A percentile compares a stretch with the other conserved stretches of the same genome.
Conservation (phyloP, 2,113 vertebrate species). For the Cynopterus brachyotis region DNA sequence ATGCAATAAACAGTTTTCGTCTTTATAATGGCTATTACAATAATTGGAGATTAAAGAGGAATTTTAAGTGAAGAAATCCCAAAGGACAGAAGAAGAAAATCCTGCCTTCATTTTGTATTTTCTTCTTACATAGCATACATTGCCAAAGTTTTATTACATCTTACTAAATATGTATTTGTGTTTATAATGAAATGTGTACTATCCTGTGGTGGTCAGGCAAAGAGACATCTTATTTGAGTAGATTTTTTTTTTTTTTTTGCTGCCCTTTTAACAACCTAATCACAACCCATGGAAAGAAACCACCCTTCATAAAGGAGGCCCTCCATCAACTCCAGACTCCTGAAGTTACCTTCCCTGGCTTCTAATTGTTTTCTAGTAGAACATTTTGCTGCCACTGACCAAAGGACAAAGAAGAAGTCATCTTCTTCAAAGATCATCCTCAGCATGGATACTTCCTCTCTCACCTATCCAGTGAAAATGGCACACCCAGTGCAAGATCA, state of each 20-base stretch:
- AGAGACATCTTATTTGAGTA: background rate
- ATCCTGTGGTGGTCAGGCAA: background rate
- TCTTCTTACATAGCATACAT: background rate
- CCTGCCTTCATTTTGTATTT: background rate
- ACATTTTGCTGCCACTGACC: background rate
- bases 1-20: background rate
- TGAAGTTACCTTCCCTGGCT: background rate
- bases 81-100: background rate
- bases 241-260: background rate
- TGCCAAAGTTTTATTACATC: background rate
- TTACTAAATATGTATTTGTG: background rate
- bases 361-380: background rate
- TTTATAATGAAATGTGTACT: background rate
- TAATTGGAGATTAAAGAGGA: conserved; percentile 48
- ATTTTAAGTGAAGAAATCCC: conserved; percentile 22
- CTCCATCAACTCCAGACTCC: background rate
- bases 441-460: background rate
- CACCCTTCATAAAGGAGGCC: background rate
- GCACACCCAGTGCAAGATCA: background rate
- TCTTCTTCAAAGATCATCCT: background rate
- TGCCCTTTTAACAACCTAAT: background rate
- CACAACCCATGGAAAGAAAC: background rate
- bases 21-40: background rate
- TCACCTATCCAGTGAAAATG: background rate
- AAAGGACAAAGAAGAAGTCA: background rate